Base-by-base conservation (phyloP, 2,888 invertebrate genomes). In the Drosophila maculinotata region DNA sequence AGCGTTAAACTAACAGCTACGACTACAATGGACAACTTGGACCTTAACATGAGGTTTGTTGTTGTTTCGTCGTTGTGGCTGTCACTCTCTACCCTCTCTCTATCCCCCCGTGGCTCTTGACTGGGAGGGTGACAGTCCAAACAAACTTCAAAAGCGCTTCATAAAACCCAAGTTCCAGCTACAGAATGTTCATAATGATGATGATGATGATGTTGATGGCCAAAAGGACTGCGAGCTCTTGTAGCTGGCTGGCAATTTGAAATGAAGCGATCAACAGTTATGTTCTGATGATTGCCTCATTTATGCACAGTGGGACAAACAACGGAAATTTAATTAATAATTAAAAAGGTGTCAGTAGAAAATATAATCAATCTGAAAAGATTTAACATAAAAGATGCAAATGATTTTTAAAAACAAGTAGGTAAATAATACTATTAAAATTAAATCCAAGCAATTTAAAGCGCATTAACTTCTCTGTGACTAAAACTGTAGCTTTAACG, bases 1-100 rank as follows among this genome's bases (percentile, higher is more conserved):
- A 85, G 82, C 86, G 87, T 87, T 87, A 87, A 81, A 87, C 84
- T 80, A 81, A 87, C 81, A 81, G 87, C 84, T 66, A 54, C 33
- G 59, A 76, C 57, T 59, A 71, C 76, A 76, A 76, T 76, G 83
- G 57, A 69, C 80, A 74, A 68, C 80, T 76, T 65, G 79, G 73
- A 70, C 62, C 67, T 62, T 45, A 54, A 28, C 57, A 57, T 74
- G 38, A 38, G 48, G 41, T 23, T 42, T 20, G 49, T 38, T 62
- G 42, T 33, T 42, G 30, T 15, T 59, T 9, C 7, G 10, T 9
- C 6, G 20, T 20, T 23, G 38, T 44, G 35, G 48, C 35, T 39
- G 20, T 10, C 20, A 15, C 31, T 31, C 7, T 12, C n/a, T 12
- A 20, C 26, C 14, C 12, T 17, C 15, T 3, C 12, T n/a, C 17